Base-by-base conservation (phyloP, 2,888 invertebrate genomes). In the Athetis lepigone region DNA sequence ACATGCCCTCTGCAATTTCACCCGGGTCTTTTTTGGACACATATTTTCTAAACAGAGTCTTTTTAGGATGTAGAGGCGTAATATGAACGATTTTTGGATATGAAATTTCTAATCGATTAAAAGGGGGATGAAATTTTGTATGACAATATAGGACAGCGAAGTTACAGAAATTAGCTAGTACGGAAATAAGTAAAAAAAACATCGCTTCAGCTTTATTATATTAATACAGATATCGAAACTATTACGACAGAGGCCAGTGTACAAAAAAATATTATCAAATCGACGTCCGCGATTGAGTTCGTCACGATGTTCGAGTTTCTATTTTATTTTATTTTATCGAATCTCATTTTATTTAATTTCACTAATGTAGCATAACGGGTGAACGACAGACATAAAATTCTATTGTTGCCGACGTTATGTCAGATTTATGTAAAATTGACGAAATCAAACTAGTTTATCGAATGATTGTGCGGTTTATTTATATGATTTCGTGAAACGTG, bases 351-450 rank as follows among this genome's bases (percentile, higher is more conserved):
- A 52, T 57, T 75, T 27, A 5, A 58, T 47, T 60, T 54, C 16
- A 36, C 42, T 54, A 56, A 37, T 37, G 18, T 40, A 16, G 39
- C 33, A 11, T 47, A 47, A 4, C 27, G 16, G 8, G 7, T 49
- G 11, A 0, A 36, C 25, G 37, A 29, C 13, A 9, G 23, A 19
- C 37, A 58, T 62, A 27, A 62, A 63, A 57, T 43, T 51, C 33
- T 19, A 58, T 58, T 63, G 40, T 49, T 61, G 29, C 49, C 19
- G 13, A 46, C n/a, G 18, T 58, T 43, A 75, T 69, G 33, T 27
- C 9, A 2, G 18, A 43, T 63, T 75, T 63, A 72, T 72, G 46
- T 55, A 62, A 70, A 70, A 45, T 23, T 55, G 4, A 18, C 33
- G 33, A 54, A 69, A 57, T 45, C 23, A 39, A 62, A 67, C 37